Conservation (phyloP, 2,888 invertebrate species). For the Lathronympha strigana region DNA sequence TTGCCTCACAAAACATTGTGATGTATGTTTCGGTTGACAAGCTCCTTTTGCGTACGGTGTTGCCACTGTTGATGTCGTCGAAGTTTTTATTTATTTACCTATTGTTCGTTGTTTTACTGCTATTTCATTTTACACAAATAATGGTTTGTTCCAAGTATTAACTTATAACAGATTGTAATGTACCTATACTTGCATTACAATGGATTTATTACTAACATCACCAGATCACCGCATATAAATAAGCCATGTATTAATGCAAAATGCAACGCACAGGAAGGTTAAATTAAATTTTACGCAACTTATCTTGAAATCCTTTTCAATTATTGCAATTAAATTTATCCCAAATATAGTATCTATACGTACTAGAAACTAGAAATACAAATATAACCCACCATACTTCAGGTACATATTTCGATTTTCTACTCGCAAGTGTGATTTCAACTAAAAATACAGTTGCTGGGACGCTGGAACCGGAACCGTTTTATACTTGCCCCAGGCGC, state of each 20-base stretch:
- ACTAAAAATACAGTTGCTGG: slow-evolving; percentile 13
- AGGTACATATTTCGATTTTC: neutral
- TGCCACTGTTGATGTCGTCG: slow-evolving; percentile 42
- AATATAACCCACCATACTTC: too few relatives aligned
- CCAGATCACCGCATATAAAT: neutral
- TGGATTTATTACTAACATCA: slow-evolving; percentile 2
- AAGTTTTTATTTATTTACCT: slow-evolving; percentile 48
- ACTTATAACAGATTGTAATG: neutral
- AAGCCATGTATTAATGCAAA: neutral
- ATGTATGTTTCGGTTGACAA: slow-evolving; percentile 49
- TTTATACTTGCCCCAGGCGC: slow-evolving; percentile 54
- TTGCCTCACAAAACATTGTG: slow-evolving; percentile 53
- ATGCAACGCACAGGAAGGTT: neutral
- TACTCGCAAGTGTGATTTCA: slow-evolving; percentile 5
- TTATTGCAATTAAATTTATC: neutral
- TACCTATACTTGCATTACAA: neutral
- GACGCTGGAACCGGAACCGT: slow-evolving; percentile 16
- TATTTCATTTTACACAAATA: slow-evolving; percentile 17
- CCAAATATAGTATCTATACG: too few relatives aligned
- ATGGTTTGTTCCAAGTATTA: slow-evolving; percentile 1
- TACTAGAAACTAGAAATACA: too few relatives aligned
- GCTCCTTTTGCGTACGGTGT: slow-evolving; percentile 46
- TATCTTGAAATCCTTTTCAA: neutral
- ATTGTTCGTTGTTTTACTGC: slow-evolving; percentile 46
- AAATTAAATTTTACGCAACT: neutral